A percentile compares a stretch with the other conserved stretches of the same genome.
Conservation (phyloP, 2,888 invertebrate species). For the Ceraclea dissimilis region DNA sequence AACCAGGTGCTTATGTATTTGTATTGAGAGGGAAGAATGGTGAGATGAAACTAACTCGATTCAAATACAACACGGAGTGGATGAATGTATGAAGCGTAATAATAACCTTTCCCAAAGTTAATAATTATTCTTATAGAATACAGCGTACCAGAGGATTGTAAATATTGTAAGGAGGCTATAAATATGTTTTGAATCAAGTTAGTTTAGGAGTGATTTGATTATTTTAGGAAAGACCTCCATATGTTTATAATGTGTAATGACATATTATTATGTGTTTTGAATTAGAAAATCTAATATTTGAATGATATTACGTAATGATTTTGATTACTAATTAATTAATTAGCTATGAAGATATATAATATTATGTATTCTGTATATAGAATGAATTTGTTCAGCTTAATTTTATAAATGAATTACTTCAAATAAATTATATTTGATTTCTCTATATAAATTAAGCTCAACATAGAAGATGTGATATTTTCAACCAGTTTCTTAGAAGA, state of each 20-base stretch:
- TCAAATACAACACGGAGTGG: neutral
- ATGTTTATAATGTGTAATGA: neutral
- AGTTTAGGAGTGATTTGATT: neutral
- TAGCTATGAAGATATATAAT: neutral
- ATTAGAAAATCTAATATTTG: neutral
- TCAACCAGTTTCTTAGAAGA: conserved; percentile 22
- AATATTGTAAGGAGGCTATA: neutral
- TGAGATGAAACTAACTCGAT: neutral
- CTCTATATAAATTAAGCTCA: conserved; percentile 49
- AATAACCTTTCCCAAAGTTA: neutral
- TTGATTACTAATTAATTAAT: neutral
- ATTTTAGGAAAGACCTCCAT: neutral
- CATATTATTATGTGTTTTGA: neutral
- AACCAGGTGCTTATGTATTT: conserved; percentile 13
- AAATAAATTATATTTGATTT: conserved; percentile 25
- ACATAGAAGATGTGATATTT: conserved; percentile 52
- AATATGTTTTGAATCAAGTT: neutral
- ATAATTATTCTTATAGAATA: too few species aligned
- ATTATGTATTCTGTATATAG: too few species aligned
- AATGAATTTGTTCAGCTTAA: conserved; percentile 43
- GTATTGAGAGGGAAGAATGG: conserved; percentile 2
- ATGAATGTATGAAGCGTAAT: neutral
- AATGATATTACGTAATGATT: neutral
- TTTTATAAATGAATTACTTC: conserved; percentile 32
- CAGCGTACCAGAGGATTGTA: neutral